Evolutionary conservation across 2,888 invertebrate genomes (phyloP).

Genomic region (Stramonita haemastoma): DNA sequence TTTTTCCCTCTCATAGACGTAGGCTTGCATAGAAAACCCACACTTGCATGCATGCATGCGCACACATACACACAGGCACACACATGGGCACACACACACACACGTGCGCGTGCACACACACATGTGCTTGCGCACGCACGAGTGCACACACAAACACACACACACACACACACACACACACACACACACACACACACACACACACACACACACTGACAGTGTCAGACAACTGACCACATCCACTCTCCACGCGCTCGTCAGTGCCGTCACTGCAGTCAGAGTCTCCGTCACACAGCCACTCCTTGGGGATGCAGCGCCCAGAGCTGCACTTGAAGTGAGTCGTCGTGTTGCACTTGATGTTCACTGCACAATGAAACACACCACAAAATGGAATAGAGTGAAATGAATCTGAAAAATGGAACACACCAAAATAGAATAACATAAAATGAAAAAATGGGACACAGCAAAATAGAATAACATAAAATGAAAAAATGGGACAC

Average conservation of each 20-base stretch:
- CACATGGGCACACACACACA: neutral
- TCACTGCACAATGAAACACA: neutral
- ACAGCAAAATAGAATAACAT: no score
- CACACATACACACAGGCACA: conserved; percentile 10
- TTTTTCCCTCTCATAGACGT: no score
- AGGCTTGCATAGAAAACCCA: no score
- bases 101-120: neutral
- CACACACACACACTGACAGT: neutral
- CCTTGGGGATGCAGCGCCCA: conserved; percentile 60
- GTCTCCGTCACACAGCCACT: conserved; percentile 69
- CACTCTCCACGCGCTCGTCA: conserved; percentile 60
- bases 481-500: no score
- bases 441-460: no score
- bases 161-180: conserved; percentile 1
- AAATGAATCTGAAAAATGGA: no score
- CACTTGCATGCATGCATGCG: neutral
- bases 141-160: conserved; percentile 11
- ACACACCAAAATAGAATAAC: no score
- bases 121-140: no score
- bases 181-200: neutral
- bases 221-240: neutral
- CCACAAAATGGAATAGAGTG: no score
- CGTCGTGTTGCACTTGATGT: conserved; percentile 11
- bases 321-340: conserved; percentile 35
- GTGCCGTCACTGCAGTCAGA: conserved; percentile 70